Conservation (phyloP, 2,113 vertebrate species). For the Vimba vimba region DNA sequence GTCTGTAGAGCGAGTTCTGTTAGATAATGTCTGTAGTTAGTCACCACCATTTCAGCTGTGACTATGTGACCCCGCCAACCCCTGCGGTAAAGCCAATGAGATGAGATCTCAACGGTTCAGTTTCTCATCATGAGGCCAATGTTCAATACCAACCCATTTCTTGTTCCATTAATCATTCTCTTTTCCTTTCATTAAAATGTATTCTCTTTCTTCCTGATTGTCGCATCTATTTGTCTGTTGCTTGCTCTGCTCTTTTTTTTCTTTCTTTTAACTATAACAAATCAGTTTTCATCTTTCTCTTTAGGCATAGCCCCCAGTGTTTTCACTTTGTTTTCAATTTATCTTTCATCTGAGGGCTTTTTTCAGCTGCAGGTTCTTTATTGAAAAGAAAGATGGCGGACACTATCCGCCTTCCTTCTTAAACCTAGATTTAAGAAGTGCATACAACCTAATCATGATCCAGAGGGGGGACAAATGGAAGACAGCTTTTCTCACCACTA, state of each 20-base stretch:
- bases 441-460: too few relatives aligned
- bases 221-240: constrained; percentile 9
- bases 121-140: constrained; percentile 32
- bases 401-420: too few relatives aligned
- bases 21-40: constrained; percentile 34
- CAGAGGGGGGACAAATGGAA: too few relatives aligned
- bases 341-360: constrained; percentile 14
- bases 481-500: too few relatives aligned
- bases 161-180: not conserved
- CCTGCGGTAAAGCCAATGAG: not conserved
- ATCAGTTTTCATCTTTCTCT: constrained; percentile 20
- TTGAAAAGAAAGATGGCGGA: too few relatives aligned
- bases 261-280: constrained; percentile 27
- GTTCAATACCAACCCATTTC: constrained; percentile 13
- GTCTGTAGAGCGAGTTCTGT: not conserved
- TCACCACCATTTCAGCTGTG: not conserved
- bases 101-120: not conserved
- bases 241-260: not conserved
- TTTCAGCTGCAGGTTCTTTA: not conserved
- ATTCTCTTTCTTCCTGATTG: constrained; percentile 17
- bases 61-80: not conserved
- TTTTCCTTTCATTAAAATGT: not conserved
- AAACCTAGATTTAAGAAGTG: too few relatives aligned
- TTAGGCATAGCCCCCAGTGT: not conserved
- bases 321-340: constrained; percentile 36